Evolutionary conservation across 37 sponge, comb jelly and placozoan genomes (phyloP), one percentile per base, ranked within the genome.

Genomic region (Chondrosia reniformis): DNA sequence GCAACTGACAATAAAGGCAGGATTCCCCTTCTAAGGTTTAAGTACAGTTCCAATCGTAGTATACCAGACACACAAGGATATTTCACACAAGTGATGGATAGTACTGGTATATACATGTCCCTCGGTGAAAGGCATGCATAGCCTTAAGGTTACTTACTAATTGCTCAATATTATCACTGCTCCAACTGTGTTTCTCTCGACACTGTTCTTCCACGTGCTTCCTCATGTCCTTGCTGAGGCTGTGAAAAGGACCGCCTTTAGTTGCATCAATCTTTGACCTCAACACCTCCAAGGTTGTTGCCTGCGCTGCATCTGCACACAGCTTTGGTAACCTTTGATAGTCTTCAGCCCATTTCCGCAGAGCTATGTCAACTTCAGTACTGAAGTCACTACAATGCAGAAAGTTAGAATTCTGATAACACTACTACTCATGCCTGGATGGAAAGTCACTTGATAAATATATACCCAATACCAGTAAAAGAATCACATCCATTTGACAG

Each of bases 321-420:
- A 91, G 73, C n/a, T 79, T 28, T 0, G 87, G 85, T 21, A 84
- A 71, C 52, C 83, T 82, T 40, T 73, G 87, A 45, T 86, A 84
- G 54, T 91, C 96, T 25, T 85, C 77, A 33, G 96, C 90, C 96
- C 96, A 96, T 81, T 92, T 93, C 42, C 86, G 83, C 38, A 96
- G 80, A 0, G 83, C 79, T 55, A 96, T 96, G 75, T 96, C 96
- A 7, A 83, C 91, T 37, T 71, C 75, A 19, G 91, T 91, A 45
- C 85, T 91, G 74, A 91, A 91, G 41, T 91, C 84, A 24, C 91
- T 91, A 55, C 45, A 42, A 36, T 36, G 34, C 3, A n/a, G 6
- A n/a, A n/a, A n/a, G n/a, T n/a, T n/a, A n/a, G n/a, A n/a, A n/a
- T n/a, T n/a, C n/a, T n/a, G n/a, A n/a, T n/a, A n/a, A n/a, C n/a